Conservation (phyloP, 2,888 invertebrate genomes). For the Orthosia cruda region DNA sequence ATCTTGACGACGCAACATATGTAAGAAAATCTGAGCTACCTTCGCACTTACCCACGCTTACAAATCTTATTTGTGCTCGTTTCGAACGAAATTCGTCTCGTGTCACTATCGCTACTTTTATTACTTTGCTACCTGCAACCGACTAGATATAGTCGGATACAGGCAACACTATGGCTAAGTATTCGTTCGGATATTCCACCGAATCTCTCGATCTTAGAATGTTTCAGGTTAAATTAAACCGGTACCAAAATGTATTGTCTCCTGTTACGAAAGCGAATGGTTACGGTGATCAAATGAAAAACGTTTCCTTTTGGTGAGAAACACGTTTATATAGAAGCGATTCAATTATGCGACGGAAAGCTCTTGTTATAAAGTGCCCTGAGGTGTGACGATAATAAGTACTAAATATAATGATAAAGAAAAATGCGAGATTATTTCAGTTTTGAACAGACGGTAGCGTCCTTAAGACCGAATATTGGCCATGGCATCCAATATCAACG, state of each 20-base stretch:
- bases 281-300: constrained; percentile 35
- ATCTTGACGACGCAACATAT: constrained; percentile 68
- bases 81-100: constrained; percentile 80
- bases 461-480: no score
- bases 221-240: constrained; percentile 23
- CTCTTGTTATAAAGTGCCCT: constrained; percentile 39
- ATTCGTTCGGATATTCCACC: constrained; percentile 4
- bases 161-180: constrained; percentile 11
- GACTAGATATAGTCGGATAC: constrained; percentile 4
- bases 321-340: constrained; percentile 1
- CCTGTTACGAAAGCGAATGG: constrained; percentile 6
- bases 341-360: constrained; percentile 21
- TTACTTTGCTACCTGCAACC: constrained; percentile 73
- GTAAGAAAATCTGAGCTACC: constrained; percentile 66
- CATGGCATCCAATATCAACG: no score
- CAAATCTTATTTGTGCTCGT: constrained; percentile 87
- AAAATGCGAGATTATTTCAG: not conserved
- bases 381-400: constrained; percentile 31
- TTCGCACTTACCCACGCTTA: constrained; percentile 74
- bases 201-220: constrained; percentile 11
- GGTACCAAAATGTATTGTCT: constrained; percentile 14
- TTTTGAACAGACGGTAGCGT: not conserved
- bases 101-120: constrained; percentile 82
- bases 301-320: constrained; percentile 6
- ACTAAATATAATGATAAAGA: constrained; percentile 3